Conservation (phyloP, 1,140 invertebrate genomes). For the Bicyclus anynana region DNA sequence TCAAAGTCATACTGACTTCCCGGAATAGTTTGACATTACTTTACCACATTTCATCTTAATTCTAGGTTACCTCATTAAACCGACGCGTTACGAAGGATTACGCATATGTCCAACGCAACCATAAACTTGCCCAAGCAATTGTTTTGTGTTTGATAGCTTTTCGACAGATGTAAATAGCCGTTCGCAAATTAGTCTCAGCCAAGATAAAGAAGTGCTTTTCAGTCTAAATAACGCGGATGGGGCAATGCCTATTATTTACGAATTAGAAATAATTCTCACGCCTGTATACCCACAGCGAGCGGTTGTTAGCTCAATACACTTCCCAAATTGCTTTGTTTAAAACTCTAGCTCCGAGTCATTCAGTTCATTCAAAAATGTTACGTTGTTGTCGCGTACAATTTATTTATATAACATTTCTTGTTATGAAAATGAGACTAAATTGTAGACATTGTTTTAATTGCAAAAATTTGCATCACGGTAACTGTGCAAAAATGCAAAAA, state of each 20-base stretch:
- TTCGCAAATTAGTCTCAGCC: conserved; percentile 1
- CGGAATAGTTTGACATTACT: too few relatives aligned
- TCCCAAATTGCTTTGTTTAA: conserved; percentile 9
- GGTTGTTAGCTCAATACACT: background rate
- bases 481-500: too few relatives aligned
- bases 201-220: conserved; percentile 27
- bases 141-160: too few relatives aligned
- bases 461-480: too few relatives aligned
- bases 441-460: too few relatives aligned
- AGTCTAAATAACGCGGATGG: conserved; percentile 30
- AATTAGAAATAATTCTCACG: conserved; percentile 38
- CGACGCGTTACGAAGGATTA: too few relatives aligned
- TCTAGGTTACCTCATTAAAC: background rate
- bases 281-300: background rate
- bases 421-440: too few relatives aligned
- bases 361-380: background rate
- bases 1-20: too few relatives aligned
- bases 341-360: background rate
- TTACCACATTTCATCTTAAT: too few relatives aligned
- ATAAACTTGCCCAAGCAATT: too few relatives aligned
- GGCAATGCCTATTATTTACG: conserved; percentile 36
- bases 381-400: background rate
- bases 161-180: background rate
- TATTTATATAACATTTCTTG: background rate
- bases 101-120: too few relatives aligned